Conservation (phyloP, 2,113 vertebrate species). For the Bombycilla garrulus region DNA sequence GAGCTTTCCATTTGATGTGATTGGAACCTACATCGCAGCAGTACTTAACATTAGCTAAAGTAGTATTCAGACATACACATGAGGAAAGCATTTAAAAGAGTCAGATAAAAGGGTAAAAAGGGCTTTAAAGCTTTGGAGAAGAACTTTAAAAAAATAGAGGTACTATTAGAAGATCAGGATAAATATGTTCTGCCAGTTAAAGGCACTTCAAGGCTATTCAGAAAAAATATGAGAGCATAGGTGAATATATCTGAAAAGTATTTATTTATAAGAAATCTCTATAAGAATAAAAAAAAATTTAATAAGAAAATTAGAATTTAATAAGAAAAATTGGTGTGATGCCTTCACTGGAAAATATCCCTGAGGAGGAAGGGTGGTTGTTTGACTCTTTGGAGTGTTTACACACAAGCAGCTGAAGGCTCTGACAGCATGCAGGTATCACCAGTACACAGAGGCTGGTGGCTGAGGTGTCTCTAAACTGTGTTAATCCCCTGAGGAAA, state of each 20-base stretch:
- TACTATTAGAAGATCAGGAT: neutral
- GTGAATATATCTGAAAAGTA: neutral
- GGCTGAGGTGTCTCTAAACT: neutral
- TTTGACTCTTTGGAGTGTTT: no score
- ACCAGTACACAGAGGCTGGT: neutral
- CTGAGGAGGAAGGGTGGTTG: neutral
- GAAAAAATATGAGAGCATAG: neutral
- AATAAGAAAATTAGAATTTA: neutral
- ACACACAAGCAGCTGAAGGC: neutral
- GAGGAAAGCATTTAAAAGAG: neutral
- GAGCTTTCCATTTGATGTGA: neutral
- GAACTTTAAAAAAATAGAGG: neutral
- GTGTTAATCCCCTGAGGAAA: neutral
- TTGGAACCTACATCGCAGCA: neutral
- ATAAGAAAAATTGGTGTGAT: neutral
- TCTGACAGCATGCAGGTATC: neutral
- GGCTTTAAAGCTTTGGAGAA: neutral
- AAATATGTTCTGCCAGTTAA: neutral
- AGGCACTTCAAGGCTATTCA: neutral
- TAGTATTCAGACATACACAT: neutral
- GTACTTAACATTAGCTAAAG: neutral
- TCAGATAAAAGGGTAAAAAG: neutral
- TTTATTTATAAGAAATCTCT: neutral
- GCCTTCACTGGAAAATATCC: neutral
- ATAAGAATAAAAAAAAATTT: neutral